A percentile compares a stretch with the other conserved stretches of the same genome.
Conservation (phyloP, 2,113 vertebrate genomes). For the Catagonus wagneri region DNA sequence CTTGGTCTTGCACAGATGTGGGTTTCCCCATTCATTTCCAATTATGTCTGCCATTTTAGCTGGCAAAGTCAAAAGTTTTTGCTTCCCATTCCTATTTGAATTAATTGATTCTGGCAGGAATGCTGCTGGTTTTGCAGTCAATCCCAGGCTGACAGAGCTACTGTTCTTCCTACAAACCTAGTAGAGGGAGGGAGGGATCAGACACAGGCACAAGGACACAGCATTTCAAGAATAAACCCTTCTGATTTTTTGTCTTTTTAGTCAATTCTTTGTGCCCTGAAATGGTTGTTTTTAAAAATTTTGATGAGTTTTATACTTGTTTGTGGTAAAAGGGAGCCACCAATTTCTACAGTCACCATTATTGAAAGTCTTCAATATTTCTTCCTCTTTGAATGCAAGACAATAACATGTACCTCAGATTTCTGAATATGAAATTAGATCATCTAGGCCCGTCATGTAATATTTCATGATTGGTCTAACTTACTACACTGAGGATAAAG, state of each 20-base stretch:
- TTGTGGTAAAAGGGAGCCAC: not conserved
- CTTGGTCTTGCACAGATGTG: conserved; percentile 4
- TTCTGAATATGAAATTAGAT: conserved; percentile 18
- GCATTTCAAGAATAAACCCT: not conserved
- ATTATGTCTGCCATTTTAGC: conserved; percentile 42
- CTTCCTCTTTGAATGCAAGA: not conserved
- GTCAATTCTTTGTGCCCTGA: not conserved
- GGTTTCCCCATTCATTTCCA: conserved; percentile 38
- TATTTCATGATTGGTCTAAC: not conserved
- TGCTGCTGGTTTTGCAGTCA: conserved; percentile 30
- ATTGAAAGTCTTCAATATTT: not conserved
- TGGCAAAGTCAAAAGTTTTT: not conserved
- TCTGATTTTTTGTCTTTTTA: not conserved
- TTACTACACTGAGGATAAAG: not conserved
- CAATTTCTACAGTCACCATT: not conserved
- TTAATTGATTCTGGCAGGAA: conserved; percentile 47
- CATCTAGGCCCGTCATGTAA: not conserved
- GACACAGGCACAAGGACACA: not conserved
- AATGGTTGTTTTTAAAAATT: not conserved
- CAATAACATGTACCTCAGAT: not conserved
- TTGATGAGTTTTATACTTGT: not conserved
- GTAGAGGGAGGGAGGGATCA: not conserved
- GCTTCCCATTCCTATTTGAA: not conserved
- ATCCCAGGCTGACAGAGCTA: not conserved
- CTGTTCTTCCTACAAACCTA: not conserved